Conservation (phyloP, 2,888 invertebrate species). For the Cacoxenus indagator region DNA sequence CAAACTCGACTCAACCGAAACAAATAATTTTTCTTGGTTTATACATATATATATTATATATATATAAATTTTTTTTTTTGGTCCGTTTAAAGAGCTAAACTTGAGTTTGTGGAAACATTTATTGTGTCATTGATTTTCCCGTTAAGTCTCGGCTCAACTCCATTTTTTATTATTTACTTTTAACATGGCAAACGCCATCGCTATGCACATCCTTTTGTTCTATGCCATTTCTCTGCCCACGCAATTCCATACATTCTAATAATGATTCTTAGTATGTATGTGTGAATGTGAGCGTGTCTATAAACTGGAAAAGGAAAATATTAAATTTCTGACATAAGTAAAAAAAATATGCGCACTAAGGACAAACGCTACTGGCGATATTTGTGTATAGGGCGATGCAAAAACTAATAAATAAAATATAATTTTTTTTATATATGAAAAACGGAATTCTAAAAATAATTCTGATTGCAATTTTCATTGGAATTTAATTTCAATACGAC, state of each 20-base stretch:
- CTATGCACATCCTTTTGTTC: not conserved
- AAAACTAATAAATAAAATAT: too few species aligned
- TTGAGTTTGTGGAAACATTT: constrained; percentile 51
- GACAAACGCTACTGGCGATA: not conserved
- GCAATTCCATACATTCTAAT: too few species aligned
- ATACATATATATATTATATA: too few species aligned
- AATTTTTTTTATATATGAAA: too few species aligned
- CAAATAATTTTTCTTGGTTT: too few species aligned
- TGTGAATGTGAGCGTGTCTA: constrained; percentile 11
- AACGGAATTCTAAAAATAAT: too few species aligned
- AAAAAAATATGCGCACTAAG: constrained; percentile 2
- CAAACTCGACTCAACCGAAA: too few species aligned
- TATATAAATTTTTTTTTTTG: not conserved
- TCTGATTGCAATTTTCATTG: too few species aligned
- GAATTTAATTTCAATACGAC: too few species aligned
- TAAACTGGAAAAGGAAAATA: constrained; percentile 39
- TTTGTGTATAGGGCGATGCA: too few species aligned
- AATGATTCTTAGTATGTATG: too few species aligned
- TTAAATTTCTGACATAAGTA: constrained; percentile 49
- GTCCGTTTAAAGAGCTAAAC: constrained; percentile 43
- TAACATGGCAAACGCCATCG: constrained; percentile 38
- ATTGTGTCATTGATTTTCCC: constrained; percentile 62
- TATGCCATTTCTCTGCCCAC: too few species aligned
- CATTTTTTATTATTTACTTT: constrained; percentile 36
- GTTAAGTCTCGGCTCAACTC: constrained; percentile 53